phyloP scores from a whole-genome alignment of 2,888 invertebrate species.

The Strigamia crassipes region DNA sequence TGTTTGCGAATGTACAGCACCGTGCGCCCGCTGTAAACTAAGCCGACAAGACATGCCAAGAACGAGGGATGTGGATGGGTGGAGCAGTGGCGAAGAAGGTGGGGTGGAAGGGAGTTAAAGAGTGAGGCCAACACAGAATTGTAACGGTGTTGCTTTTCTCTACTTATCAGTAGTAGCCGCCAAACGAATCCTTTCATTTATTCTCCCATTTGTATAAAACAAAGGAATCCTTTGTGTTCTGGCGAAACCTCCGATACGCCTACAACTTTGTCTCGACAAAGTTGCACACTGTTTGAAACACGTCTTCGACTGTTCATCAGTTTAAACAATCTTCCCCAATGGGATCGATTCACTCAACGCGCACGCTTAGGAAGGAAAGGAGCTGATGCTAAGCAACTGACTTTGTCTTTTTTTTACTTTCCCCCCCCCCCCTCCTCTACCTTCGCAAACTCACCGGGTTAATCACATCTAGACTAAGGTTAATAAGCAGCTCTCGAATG shows the following conservation, averaged over 20 bases:
- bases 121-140: neutral
- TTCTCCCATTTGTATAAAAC: slow-evolving; percentile 27
- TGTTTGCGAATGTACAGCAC: neutral
- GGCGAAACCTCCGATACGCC: neutral
- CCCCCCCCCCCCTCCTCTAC: neutral
- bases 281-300: slow-evolving; percentile 5
- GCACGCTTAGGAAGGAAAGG: neutral
- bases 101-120: neutral
- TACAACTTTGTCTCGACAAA: neutral
- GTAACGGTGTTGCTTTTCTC: slow-evolving; percentile 17
- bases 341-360: slow-evolving; percentile 1
- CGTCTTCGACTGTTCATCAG: slow-evolving; percentile 1
- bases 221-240: neutral
- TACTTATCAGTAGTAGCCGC: slow-evolving; percentile 33
- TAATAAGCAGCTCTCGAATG: slow-evolving; percentile 42
- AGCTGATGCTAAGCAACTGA: slow-evolving; percentile 25
- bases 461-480: slow-evolving; percentile 40
- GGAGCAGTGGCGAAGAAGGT: neutral
- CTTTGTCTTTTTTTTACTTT: slow-evolving; percentile 43
- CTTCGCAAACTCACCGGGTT: neutral
- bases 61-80: neutral
- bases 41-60: slow-evolving; percentile 14
- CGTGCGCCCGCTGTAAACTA: neutral
- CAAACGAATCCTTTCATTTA: slow-evolving; percentile 40
- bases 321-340: slow-evolving; percentile 14